Evolutionary conservation across 2,113 vertebrate genomes (phyloP), one percentile per base, ranked within the genome.

Genomic region (Sinosuthora webbiana): DNA sequence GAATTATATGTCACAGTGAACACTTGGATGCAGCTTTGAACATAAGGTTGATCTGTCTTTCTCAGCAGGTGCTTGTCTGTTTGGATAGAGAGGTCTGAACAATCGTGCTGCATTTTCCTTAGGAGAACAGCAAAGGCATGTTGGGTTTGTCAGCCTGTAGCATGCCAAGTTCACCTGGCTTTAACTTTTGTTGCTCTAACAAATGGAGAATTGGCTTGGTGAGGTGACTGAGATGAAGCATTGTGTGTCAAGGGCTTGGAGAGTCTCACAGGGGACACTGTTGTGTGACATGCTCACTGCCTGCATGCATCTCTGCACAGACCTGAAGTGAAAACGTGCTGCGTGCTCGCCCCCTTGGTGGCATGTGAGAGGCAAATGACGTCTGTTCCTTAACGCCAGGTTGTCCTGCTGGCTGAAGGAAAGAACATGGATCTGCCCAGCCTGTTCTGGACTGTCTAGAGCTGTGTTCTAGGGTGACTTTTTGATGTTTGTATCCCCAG

Each of bases 341-440:
- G 63, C 47, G 39, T 57, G 62, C 73, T 80, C 0, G 0, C 33
- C 42, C 30, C 21, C 3, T 0, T 20, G 37, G 75, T 30, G 42
- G 56, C 71, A 5, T 3, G 13, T 28, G 41, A 75, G 71, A 67
- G 45, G 60, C 33, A 20, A 45, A 37, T 42, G 74, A 11, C 11
- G 52, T 62, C 44, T 87, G 53, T 27, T 74, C 12, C 50, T 68
- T 59, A 80, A 13, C 41, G 68, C 44, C 35, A 84, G 28, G 31
- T 69, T 82, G 50, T 81, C 42, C 50, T 59, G 13, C 53, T 53
- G 57, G n/a, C 59, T 84, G 64, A 52, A 49, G 45, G 30, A 33
- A 69, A 31, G 50, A 76, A 47, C 1, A 1, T 53, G 63, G 25
- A 52, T 68, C 35, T 76, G 33, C 67, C 56, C 64, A 71, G 74